Conservation (phyloP, 2,888 invertebrate species). For the Drosophila neonasuta region DNA sequence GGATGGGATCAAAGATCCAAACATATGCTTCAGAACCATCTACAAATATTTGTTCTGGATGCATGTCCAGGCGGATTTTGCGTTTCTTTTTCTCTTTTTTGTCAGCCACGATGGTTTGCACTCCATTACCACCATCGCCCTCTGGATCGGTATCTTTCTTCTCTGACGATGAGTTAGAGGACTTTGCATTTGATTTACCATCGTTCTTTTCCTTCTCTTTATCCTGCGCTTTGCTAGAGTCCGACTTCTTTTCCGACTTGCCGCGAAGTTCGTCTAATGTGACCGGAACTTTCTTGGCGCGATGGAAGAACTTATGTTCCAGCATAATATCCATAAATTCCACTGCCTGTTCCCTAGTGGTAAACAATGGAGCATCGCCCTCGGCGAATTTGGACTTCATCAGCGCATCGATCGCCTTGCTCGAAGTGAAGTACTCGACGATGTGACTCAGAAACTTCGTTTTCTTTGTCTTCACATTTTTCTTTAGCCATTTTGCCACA, state of each 20-base stretch:
- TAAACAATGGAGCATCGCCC: conserved; percentile 89
- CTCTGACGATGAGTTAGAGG: conserved; percentile 41
- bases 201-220: conserved; percentile 72
- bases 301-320: conserved; percentile 96
- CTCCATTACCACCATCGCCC: conserved; percentile 59
- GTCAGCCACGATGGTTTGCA: conserved; percentile 52
- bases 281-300: conserved; percentile 92
- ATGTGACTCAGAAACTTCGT: conserved; percentile 98
- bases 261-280: conserved; percentile 78
- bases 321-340: conserved; percentile 92
- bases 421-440: conserved; percentile 96
- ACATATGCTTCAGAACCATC: conserved; percentile 98
- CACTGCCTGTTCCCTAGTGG: conserved; percentile 90
- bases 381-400: conserved; percentile 95
- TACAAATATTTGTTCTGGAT: conserved; percentile 95
- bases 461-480: conserved; percentile 96
- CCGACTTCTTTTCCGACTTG: conserved; percentile 57
- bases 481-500: conserved; percentile 96
- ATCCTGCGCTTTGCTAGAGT: conserved; percentile 56
- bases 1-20: conserved; percentile 99
- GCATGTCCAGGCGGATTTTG: conserved; percentile 98
- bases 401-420: conserved; percentile 95
- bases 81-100: conserved; percentile 87
- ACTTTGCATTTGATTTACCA: conserved; percentile 34
- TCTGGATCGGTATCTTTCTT: conserved; percentile 76